Base-by-base conservation (phyloP, 2,113 vertebrate species). In the Xenopus borealis region DNA sequence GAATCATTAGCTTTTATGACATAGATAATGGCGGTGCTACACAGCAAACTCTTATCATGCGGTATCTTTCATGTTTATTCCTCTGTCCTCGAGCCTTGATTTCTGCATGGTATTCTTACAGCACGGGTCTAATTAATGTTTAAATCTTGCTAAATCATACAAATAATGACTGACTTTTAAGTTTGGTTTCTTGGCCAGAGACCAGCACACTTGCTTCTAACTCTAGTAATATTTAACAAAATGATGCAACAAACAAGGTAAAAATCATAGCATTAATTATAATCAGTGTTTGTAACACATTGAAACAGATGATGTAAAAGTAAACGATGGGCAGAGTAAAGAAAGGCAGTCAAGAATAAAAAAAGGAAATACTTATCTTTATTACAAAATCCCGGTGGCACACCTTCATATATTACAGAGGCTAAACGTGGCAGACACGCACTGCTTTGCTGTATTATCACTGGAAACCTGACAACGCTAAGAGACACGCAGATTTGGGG, bases 1-100 rank as follows among this genome's bases (percentile, higher is more conserved):
- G 12, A 67, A 67, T 67, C 65, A 67, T 67, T 67, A 23, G 65
- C 65, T 67, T 67, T 67, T 67, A 67, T 12, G n/a, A 23, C 65
- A n/a, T 10, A 45, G 33, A 66, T 64, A 40, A 62, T 46, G 46
- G 46, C 46, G 65, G 65, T 18, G 18, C 65, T 50, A 67, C 65
- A 67, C 44, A 45, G 18, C n/a, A 67, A 50, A 50, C 46, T 67
- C 65, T 50, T 67, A 67, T 67, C 46, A 14, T 14, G 10, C 65
- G 65, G 65, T 23, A 6, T 52, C 65, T 67, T 67, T 67, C 14
- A 67, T 18, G 65, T 67, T 13, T 47, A 20, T n/a, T 20, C 20
- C 18, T 50, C 40, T 67, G 18, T 67, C 44, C 45, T 23, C 45
- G 18, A 67, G n/a, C 65, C 17, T 50, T n/a, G 23, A 23, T 20